Percentiles rank a stretch among this genome's conserved stretches.
These are phyloP conservation scores for Stenoptilia bipunctidactyla DNA, from an alignment of 2,888 invertebrate species.

Conservation along the genomic window DNA sequence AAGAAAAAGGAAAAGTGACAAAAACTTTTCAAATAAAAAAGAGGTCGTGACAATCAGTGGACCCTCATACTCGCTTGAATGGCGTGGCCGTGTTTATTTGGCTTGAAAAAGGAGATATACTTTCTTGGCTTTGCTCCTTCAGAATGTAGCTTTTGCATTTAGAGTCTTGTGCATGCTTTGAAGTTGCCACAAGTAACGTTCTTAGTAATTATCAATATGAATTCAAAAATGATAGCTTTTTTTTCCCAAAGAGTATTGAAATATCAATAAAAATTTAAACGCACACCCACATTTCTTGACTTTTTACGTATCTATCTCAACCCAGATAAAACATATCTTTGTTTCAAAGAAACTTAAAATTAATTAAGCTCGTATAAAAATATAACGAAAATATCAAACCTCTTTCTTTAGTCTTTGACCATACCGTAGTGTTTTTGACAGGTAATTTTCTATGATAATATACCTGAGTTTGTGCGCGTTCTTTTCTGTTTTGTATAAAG, in stretches of 20 bases:
- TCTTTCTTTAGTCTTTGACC: slow-evolving; percentile 44
- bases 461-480: slow-evolving; percentile 12
- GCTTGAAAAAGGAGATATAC: slow-evolving; percentile 44
- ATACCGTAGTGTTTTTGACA: slow-evolving; percentile 39
- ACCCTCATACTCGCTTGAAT: slow-evolving; percentile 39
- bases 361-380: not conserved
- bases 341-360: not conserved
- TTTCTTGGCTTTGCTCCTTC: slow-evolving; percentile 37
- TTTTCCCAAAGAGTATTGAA: too few species aligned
- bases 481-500: slow-evolving; percentile 8
- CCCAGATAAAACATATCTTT: slow-evolving; percentile 8
- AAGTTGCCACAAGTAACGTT: too few species aligned
- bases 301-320: not conserved
- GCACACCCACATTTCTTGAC: not conserved
- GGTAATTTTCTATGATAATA: slow-evolving; percentile 51
- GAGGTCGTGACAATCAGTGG: slow-evolving; percentile 40
- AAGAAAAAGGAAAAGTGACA: slow-evolving; percentile 38
- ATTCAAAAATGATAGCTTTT: too few species aligned
- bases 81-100: slow-evolving; percentile 63
- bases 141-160: too few species aligned
- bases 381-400: slow-evolving; percentile 16
- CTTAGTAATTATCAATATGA: too few species aligned
- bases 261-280: too few species aligned
- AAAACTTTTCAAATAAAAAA: slow-evolving; percentile 51
- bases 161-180: too few species aligned